Evolutionary conservation across 1,140 invertebrate species (phyloP).

Genomic region (Mycetomoellerius zeteki): DNA sequence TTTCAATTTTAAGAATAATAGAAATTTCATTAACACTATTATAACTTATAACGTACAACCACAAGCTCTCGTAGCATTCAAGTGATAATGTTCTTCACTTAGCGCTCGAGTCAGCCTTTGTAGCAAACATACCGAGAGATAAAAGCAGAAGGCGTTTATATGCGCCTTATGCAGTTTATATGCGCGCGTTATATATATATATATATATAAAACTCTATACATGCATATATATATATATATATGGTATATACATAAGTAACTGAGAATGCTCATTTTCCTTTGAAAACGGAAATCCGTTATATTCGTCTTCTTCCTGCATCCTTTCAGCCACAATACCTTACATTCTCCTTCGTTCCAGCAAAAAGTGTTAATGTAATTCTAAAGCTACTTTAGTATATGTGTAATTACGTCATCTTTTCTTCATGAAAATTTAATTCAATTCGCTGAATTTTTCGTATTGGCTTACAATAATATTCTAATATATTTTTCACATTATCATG

Average conservation of each 20-base stretch:
- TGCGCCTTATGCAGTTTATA: conserved; percentile 37
- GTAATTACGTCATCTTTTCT: not conserved
- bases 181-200: conserved; percentile 20
- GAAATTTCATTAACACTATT: not conserved
- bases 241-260: conserved; percentile 7
- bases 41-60: conserved; percentile 13
- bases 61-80: not conserved
- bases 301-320: conserved; percentile 46
- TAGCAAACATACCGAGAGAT: conserved; percentile 34
- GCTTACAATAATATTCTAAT: not conserved
- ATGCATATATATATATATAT: conserved; percentile 16
- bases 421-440: conserved; percentile 2
- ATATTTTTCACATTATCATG: not conserved
- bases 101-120: conserved; percentile 41
- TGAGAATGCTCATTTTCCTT: conserved; percentile 62
- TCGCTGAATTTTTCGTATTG: not conserved
- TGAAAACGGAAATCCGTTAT: conserved; percentile 58
- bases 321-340: conserved; percentile 57
- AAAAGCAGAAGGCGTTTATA: conserved; percentile 58
- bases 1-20: conserved; percentile 17
- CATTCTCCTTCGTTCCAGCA: conserved; percentile 28
- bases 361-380: conserved; percentile 22
- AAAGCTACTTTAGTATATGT: conserved; percentile 18
- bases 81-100: conserved; percentile 50
- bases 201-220: conserved; percentile 24